Conservation (phyloP, 2,113 vertebrate genomes). For the Gambusia holbrooki region DNA sequence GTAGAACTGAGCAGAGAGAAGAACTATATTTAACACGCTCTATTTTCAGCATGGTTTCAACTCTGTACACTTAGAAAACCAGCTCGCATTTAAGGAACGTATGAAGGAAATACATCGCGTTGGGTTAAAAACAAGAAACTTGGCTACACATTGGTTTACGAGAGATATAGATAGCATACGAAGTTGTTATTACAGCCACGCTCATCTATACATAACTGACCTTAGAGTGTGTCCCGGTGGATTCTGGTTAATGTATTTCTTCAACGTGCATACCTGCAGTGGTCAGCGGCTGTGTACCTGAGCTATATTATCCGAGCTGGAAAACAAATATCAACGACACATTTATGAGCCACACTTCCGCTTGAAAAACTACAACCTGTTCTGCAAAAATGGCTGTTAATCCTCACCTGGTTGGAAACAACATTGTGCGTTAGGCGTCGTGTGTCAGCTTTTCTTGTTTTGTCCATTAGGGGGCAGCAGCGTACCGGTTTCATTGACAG, state of each 20-base stretch:
- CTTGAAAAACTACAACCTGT: too few relatives aligned
- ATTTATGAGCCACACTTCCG: accelerated
- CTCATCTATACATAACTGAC: conserved; percentile 38
- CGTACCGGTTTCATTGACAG: accelerated
- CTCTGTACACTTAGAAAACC: too few relatives aligned
- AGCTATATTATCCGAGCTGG: conserved; percentile 59
- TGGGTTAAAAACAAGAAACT: not conserved
- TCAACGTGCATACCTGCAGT: accelerated
- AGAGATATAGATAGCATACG: accelerated
- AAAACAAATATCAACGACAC: not conserved
- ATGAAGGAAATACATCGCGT: not conserved
- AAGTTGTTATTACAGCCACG: not conserved
- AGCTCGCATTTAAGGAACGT: too few relatives aligned
- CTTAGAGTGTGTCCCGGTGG: conserved; percentile 30
- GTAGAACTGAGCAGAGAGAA: not conserved
- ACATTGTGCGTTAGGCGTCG: accelerated
- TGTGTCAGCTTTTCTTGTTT: too few relatives aligned
- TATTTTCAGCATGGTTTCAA: not conserved
- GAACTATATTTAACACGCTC: too few relatives aligned
- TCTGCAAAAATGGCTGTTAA: not conserved
- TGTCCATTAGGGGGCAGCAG: conserved; percentile 31
- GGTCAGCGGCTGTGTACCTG: accelerated
- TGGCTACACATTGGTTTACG: not conserved
- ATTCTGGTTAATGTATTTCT: conserved; percentile 59
- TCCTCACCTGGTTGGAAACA: accelerated